Base-by-base conservation (phyloP, 2,113 vertebrate genomes). In the Salvelinus namaycush region DNA sequence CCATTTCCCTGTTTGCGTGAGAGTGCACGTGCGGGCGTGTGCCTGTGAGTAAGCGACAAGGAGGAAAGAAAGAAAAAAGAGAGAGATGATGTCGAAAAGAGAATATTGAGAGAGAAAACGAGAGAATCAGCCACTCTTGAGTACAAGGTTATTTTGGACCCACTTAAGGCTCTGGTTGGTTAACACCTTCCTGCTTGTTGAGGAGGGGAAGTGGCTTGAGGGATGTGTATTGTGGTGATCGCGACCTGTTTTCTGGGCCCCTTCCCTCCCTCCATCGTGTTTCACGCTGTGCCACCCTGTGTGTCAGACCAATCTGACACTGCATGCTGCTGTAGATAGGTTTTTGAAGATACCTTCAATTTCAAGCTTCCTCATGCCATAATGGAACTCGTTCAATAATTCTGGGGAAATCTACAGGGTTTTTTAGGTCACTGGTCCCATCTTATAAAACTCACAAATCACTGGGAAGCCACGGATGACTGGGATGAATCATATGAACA, bases 221-320 rank as follows among this genome's bases (percentile, higher is more conserved):
- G 16, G 51, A 16, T 54, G 51, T 14, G 12, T 16, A 54, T 9
- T 44, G 39, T 44, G 39, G 39, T 44, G 39, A 9, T 44, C 5
- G 9, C 9, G 51, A 54, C 16, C 51, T 54, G 51, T 54, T 54
- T 54, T 54, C 16, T 54, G 51, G 16, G 16, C 51, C 51, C 51
- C 16, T 5, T 54, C 51, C 51, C 51, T 64, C 60, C 60, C 11
- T 9, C 60, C 60, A 18, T 54, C 16, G 51, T 54, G 13, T 18
- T 64, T n/a, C 44, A 14, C 67, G 29, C 39, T 59, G 34, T 51
- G 51, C 22, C 54, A 64, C 77, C 44, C 48, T 65, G 66, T 16
- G 3, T 80, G 89, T 90, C 87, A 75, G 83, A 86, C 73, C 77
- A 68, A 13, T 76, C 81, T 57, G 84, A 82, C 86, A 79, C 77